Base-by-base conservation (phyloP, 2,888 invertebrate species). In the Choristoneura rosaceana region DNA sequence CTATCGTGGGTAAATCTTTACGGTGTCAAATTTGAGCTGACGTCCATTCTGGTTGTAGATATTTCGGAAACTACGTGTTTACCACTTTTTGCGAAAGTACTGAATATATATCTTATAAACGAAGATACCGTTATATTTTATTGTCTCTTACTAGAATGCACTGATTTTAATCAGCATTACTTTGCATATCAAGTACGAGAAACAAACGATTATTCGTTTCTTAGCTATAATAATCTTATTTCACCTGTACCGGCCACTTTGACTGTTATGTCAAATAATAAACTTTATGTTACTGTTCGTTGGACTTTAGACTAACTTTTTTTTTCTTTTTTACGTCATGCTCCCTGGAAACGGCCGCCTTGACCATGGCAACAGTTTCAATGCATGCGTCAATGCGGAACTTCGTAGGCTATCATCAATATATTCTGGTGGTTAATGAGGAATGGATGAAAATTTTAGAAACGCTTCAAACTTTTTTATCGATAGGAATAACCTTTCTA, bases 81-180 rank as follows among this genome's bases (percentile, higher is more conserved):
- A 41, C 61, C 61, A 17, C 7, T 14, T 8, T 61, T 41, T 61
- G 61, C 25, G 8, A n/a, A 43, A 41, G 38, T 61, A 9, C 38
- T 15, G n/a, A 61, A 61, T 15, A 61, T 61, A 41, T 61, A 41
- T 61, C 10, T 61, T 25, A 14, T 15, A 3, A 12, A 61, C 43
- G n/a, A 41, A 41, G 15, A 61, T 15, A 25, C 38, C n/a, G 61
- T 61, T 61, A 41, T 41, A 43, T 61, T 61, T 41, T 15, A 61
- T 15, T 61, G 61, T 59, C n/a, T 43, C n/a, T 15, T n/a, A 15
- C n/a, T 61, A 7, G 15, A 61, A n/a, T 61, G 43, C n/a, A 14
- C 41, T n/a, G 43, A 61, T 41, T 61, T 61, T 61, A 43, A 61
- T 61, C 15, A 61, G 15, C 61, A 65, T 52, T 50, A 38, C 41